Evolutionary conservation across 2,113 vertebrate species (phyloP).

Genomic region (Pelvicachromis taeniatus): DNA sequence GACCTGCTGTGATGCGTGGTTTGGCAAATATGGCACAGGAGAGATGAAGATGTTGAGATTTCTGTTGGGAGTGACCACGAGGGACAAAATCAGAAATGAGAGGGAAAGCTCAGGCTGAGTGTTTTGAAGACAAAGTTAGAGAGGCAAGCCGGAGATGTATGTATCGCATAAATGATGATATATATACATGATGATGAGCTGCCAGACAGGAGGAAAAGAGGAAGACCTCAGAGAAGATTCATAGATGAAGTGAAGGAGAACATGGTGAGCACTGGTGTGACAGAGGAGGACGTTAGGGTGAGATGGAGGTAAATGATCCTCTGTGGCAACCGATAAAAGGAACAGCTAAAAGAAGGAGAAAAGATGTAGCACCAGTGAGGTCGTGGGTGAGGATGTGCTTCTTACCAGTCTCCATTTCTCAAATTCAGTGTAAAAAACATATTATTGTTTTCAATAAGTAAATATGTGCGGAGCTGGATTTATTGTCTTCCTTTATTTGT

Average conservation of each 20-base stretch:
- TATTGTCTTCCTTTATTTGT: neutral
- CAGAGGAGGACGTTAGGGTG: neutral
- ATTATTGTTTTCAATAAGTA: neutral
- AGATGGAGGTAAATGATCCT: neutral
- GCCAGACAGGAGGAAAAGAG: neutral
- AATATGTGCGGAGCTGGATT: neutral
- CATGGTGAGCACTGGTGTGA: too few relatives aligned
- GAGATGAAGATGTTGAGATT: neutral
- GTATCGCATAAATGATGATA: too few relatives aligned
- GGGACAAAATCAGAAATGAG: neutral
- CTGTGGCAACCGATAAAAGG: neutral
- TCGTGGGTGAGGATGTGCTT: too few relatives aligned
- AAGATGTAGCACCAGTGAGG: neutral
- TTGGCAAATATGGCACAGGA: neutral
- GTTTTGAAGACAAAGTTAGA: neutral
- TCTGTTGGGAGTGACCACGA: neutral
- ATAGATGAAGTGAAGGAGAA: neutral
- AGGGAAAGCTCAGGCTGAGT: neutral
- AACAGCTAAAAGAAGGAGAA: neutral
- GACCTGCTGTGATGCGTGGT: neutral
- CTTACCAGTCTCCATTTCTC: neutral
- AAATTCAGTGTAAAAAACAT: neutral
- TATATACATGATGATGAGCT: neutral
- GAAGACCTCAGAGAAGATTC: neutral
- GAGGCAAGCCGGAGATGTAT: neutral